Evolutionary conservation across 2,797 vertebrate genomes (phyloP), one percentile per base, ranked within the genome.

Genomic region (Coendou prehensilis): DNA sequence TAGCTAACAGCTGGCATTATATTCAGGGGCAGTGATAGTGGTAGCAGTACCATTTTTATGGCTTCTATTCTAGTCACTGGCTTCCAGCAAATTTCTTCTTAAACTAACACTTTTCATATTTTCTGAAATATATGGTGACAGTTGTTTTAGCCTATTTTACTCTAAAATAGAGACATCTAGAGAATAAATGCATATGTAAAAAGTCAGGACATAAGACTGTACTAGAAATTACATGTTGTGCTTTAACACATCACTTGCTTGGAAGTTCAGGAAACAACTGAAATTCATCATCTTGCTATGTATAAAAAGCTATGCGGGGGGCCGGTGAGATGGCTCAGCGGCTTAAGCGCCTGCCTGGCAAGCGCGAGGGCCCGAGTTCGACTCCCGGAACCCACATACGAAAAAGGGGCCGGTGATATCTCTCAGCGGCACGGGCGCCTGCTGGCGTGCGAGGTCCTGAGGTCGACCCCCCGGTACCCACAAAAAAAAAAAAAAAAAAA

Each of bases 31-130:
- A 81, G 54, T 33, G 18, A 47, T 54, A 84, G 64, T 76, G 54
- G 11, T 54, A 30, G 5, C 67, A 64, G 57, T 54, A n/a, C 5
- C 63, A 80, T 41, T 14, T 59, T 63, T 13, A 64, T 54, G 23
- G 45, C 59, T 93, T 57, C 47, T 69, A 8, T 8, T 96, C 45
- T 80, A 76, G 41, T 94, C 71, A 47, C 18, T 85, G 54, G 33
- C 52, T 92, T 92, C 57, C 33, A 47, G 37, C 14, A 47, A 85
- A 85, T 41, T 94, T 80, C 37, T 95, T 79, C 28, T 30, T 92
- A 9, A 91, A 45, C 6, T 92, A 89, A 47, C 13, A 78, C 17
- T 80, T 80, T 15, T 52, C 20, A 47, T 81, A 56, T 91, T 76
- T 71, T 92, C 54, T 92, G 15, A 94, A 89, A 82, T 63, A 9